Base-by-base conservation (phyloP, 2,888 invertebrate genomes). In the Orgyia antiqua region DNA sequence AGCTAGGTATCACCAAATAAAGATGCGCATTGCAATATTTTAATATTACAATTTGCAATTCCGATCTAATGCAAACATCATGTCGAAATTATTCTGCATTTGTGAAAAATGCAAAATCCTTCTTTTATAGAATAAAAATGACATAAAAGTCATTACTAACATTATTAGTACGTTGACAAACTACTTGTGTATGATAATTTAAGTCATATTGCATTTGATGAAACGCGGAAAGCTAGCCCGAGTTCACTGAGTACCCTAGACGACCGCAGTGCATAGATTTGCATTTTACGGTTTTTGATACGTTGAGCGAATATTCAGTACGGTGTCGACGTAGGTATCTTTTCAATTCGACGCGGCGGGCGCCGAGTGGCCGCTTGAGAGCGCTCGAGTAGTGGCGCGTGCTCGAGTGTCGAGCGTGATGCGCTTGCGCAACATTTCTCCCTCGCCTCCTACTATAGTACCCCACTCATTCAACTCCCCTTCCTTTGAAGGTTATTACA, bases 281-380 rank as follows among this genome's bases (percentile, higher is more conserved):
- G 82, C 86, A 84, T 84, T 83, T 83, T 84, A 79, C 77, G 68
- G 78, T 80, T 84, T n/a, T 82, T 82, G 80, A 82, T 84, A 83
- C 76, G 76, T 78, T 53, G 76, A 71, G 74, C 79, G 82, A 80
- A 83, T 80, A 84, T 84, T 80, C 80, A 83, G 76, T 68, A 69
- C 71, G 67, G 78, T 77, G 80, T 79, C 69, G 72, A 73, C 61
- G 67, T 80, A 79, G 77, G 80, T 83, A 82, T 86, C 83, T 84
- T 84, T 84, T 82, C 72, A 83, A 78, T 82, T 74, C 69, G 74
- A 77, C 74, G 75, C 72, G 77, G 75, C 73, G 73, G 69, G 71
- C 62, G 65, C 66, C 54, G 74, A 83, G 80, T 75, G 77, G 73
- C 67, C 63, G 70, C 68, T 76, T 51, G 69, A 78, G 76, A 48